A percentile compares a stretch with the other conserved stretches of the same genome.
Evolutionary conservation across 2,113 vertebrate species (phyloP).

Genomic region (Crotalus helleri): DNA sequence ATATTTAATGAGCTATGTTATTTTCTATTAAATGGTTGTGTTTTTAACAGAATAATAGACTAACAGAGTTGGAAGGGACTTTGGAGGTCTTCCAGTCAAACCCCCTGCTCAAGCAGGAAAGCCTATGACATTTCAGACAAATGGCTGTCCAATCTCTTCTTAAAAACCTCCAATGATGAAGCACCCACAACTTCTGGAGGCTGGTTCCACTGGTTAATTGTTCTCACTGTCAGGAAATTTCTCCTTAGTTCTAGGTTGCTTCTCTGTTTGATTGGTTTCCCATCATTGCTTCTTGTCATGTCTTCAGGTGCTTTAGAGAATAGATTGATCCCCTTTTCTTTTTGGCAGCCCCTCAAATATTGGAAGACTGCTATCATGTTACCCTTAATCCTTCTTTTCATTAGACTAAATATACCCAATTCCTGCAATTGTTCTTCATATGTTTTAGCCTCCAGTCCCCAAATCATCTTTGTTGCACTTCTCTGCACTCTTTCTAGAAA

Average conservation of each 20-base stretch:
- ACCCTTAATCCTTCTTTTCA: neutral
- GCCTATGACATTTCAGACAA: neutral
- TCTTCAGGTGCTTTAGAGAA: neutral
- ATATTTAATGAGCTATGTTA: neutral
- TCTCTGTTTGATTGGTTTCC: neutral
- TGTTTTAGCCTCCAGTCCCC: neutral
- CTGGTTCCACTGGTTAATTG: neutral
- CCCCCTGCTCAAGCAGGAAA: neutral
- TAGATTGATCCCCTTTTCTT: neutral
- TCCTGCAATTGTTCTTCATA: neutral
- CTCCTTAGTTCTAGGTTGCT: neutral
- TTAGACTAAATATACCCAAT: neutral
- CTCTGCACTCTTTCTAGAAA: neutral
- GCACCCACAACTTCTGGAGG: neutral
- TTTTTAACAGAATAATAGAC: neutral
- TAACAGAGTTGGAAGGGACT: neutral
- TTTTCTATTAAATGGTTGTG: neutral
- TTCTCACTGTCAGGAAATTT: neutral
- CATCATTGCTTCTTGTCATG: neutral
- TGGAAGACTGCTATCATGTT: neutral
- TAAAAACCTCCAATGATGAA: neutral
- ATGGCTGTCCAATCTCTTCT: neutral
- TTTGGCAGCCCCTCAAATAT: neutral
- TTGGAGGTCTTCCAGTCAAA: neutral
- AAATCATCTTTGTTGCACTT: neutral